Conservation (phyloP, 2,797 vertebrate species). For the Spatula clypeata region DNA sequence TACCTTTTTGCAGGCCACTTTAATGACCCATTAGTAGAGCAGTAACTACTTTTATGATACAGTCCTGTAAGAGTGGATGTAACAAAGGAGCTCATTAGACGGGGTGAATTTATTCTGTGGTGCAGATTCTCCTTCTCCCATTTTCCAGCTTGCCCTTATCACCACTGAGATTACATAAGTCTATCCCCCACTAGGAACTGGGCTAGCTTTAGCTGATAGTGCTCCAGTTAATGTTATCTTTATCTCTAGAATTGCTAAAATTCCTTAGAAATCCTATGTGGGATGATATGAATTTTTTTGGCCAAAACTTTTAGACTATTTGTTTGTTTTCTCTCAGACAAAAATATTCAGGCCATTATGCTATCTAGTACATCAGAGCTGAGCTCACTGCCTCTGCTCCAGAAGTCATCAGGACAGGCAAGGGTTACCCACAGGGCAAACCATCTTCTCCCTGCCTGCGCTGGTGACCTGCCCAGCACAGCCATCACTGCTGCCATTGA, state of each 20-base stretch:
- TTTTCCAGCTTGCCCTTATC: background rate
- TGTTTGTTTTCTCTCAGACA: constrained; percentile 2
- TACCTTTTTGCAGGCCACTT: background rate
- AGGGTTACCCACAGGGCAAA: background rate
- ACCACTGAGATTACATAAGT: background rate
- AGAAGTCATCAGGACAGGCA: background rate
- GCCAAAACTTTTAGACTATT: background rate
- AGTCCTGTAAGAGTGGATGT: background rate
- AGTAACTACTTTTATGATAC: background rate
- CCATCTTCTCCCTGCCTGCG: background rate
- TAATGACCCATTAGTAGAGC: background rate
- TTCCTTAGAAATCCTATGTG: constrained; percentile 29
- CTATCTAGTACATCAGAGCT: background rate
- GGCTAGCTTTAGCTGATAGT: constrained; percentile 4
- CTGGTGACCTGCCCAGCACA: background rate
- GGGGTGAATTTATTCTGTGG: background rate
- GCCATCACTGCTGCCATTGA: background rate
- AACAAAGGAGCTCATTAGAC: background rate
- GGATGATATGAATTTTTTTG: constrained; percentile 16
- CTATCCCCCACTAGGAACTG: background rate
- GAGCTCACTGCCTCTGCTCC: background rate
- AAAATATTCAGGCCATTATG: background rate
- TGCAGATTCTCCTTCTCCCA: background rate
- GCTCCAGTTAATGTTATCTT: constrained; percentile 29
- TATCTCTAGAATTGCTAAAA: constrained; percentile 33